Evolutionary conservation across 2,888 invertebrate species (phyloP).

Genomic region (Lasioglossum lativentre): DNA sequence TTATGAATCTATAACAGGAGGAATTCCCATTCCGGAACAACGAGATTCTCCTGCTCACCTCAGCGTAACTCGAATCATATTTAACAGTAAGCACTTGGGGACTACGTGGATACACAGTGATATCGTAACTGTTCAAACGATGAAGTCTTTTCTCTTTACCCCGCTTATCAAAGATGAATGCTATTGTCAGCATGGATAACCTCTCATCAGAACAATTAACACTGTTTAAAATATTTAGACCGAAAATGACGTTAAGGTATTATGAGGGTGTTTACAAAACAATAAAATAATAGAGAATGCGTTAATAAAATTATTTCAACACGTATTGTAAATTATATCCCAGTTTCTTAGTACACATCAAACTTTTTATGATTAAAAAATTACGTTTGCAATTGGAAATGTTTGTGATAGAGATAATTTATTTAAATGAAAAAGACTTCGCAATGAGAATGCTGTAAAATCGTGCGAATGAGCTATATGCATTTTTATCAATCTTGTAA

Average conservation of each 20-base stretch:
- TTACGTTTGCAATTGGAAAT: not conserved
- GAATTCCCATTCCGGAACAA: not conserved
- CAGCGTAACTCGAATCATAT: not conserved
- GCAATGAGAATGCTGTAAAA: not conserved
- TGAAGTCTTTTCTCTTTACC: not conserved
- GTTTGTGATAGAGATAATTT: not conserved
- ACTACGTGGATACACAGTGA: not conserved
- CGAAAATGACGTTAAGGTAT: too few relatives aligned
- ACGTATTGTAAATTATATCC: not conserved
- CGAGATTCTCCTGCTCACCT: not conserved
- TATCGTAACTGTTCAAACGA: not conserved
- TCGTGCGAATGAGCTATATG: not conserved
- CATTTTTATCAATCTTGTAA: not conserved
- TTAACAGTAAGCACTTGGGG: not conserved
- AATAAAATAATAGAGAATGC: not conserved
- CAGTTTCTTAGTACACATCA: not conserved
- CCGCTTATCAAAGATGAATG: not conserved
- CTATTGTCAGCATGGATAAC: not conserved
- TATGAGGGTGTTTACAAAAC: not conserved
- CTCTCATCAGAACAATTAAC: not conserved
- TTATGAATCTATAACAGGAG: constrained; percentile 4
- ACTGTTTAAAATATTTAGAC: too few relatives aligned
- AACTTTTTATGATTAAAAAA: not conserved
- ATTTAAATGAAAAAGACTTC: not conserved
- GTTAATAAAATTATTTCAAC: not conserved